Evolutionary conservation across 2,113 vertebrate genomes (phyloP), one percentile per base, ranked within the genome.

Genomic region (Lepus americanus): DNA sequence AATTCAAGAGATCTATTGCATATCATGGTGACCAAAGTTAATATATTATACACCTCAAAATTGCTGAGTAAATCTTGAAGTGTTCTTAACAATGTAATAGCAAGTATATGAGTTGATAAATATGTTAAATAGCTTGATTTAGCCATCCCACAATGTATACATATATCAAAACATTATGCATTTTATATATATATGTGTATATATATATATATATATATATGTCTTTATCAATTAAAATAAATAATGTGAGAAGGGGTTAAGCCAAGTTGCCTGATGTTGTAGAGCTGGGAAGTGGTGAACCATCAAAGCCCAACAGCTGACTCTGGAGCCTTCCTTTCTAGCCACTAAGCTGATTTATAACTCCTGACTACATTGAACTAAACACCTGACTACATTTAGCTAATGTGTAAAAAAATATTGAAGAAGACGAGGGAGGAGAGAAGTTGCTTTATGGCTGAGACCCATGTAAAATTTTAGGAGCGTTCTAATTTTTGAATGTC

Each of bases 401-500:
- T 76, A 86, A 64, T 51, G 23, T 77, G 7, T n/a, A 77, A 70
- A 81, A 49, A 19, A 76, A 19, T 36, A 23, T 17, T 55, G 44
- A 63, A 55, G 67, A 77, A 77, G 6, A 23, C 64, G 16, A 7
- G 64, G 14, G 59, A 13, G 31, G 3, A 85, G 4, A 51, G 19
- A 59, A 17, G 6, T 72, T 53, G 16, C 9, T 86, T 86, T n/a
- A 66, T 39, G 23, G 16, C 44, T 72, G 27, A 95, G 84, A 87
- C 77, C 9, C 44, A 53, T 66, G 53, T 10, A 59, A 55, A 82
- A 59, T 78, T 74, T 89, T 82, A 59, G 44, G 13, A 84, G 23
- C 14, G 27, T 11, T 23, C 8, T 49, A 82, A 39, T 72, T 95
- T 94, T 55, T 91, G n/a, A 78, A 92, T 67, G 22, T n/a, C 44